phyloP scores from a whole-genome alignment of 2,888 invertebrate species.

The Piscicola geometra region DNA sequence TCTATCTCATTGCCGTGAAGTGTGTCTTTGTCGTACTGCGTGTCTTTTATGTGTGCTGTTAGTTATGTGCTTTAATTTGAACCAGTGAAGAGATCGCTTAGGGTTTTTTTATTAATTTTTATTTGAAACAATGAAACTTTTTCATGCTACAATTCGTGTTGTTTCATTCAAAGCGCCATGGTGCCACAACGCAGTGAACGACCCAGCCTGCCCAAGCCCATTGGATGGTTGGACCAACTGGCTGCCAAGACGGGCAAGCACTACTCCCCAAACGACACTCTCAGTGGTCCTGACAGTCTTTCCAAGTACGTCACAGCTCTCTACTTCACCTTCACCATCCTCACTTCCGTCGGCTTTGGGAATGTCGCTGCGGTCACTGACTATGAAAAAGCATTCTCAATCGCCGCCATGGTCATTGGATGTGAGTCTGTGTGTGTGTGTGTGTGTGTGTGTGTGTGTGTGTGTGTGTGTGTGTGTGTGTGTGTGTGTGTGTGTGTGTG shows the following conservation, averaged over 20 bases:
- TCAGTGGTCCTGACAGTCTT: constrained; percentile 53
- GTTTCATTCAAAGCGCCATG: too few species aligned
- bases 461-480: neutral
- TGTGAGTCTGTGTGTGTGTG: constrained; percentile 52
- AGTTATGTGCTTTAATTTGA: too few species aligned
- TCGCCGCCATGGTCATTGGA: constrained; percentile 56
- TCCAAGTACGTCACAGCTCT: constrained; percentile 55
- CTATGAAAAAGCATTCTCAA: constrained; percentile 55
- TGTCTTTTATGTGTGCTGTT: neutral
- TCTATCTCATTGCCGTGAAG: constrained; percentile 53
- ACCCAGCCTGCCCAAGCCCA: constrained; percentile 38
- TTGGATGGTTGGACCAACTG: constrained; percentile 53
- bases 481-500: neutral
- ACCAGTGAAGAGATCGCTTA: too few species aligned
- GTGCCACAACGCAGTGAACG: constrained; percentile 9
- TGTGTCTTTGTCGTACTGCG: neutral
- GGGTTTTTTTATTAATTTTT: neutral
- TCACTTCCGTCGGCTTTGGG: constrained; percentile 57
- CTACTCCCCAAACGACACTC: constrained; percentile 51
- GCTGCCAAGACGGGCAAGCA: constrained; percentile 49
- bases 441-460: neutral
- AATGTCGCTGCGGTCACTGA: constrained; percentile 56
- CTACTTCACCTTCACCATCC: constrained; percentile 56
- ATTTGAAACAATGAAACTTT: neutral
- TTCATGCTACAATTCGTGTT: too few species aligned